A percentile compares a stretch with the other conserved stretches of the same genome.
Conservation (phyloP, 1,140 invertebrate species). For the Bactericera cockerelli region DNA sequence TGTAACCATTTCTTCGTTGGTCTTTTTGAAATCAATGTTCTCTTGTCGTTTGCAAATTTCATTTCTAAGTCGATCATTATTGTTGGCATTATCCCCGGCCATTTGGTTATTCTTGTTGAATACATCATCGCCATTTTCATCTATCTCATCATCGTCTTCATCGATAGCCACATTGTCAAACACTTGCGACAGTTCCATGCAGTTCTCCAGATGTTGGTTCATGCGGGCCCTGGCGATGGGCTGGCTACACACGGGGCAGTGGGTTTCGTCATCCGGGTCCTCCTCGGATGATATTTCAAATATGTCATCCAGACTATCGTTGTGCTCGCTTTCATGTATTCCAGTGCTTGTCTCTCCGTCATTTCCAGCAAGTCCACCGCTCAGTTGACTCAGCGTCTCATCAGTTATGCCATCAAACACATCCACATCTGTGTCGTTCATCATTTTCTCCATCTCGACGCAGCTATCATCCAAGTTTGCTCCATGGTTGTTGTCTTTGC, state of each 20-base stretch:
- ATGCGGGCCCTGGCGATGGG: conserved; percentile 29
- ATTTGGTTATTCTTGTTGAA: too few relatives aligned
- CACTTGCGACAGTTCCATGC: conserved; percentile 19
- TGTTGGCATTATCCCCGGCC: too few relatives aligned
- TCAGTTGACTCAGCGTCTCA: conserved; percentile 28
- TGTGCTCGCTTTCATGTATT: conserved; percentile 2
- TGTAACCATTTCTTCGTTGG: too few relatives aligned
- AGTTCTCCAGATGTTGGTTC: conserved; percentile 30
- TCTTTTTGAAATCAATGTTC: too few relatives aligned
- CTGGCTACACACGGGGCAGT: conserved; percentile 37
- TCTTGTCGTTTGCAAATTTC: too few relatives aligned
- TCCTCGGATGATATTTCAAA: conserved; percentile 24
- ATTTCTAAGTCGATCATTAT: too few relatives aligned
- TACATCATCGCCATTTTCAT: neutral
- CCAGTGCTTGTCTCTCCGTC: neutral
- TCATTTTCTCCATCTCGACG: conserved; percentile 25
- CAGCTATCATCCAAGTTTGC: conserved; percentile 20
- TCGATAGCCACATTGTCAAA: conserved; percentile 21
- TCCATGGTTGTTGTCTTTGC: neutral
- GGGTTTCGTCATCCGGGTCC: conserved; percentile 23
- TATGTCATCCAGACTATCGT: neutral
- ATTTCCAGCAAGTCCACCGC: too few relatives aligned
- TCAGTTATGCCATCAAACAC: conserved; percentile 25
- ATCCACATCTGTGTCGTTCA: conserved; percentile 21
- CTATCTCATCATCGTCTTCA: conserved; percentile 15